Conservation (phyloP, 2,113 vertebrate species). For the Cinclus cinclus region DNA sequence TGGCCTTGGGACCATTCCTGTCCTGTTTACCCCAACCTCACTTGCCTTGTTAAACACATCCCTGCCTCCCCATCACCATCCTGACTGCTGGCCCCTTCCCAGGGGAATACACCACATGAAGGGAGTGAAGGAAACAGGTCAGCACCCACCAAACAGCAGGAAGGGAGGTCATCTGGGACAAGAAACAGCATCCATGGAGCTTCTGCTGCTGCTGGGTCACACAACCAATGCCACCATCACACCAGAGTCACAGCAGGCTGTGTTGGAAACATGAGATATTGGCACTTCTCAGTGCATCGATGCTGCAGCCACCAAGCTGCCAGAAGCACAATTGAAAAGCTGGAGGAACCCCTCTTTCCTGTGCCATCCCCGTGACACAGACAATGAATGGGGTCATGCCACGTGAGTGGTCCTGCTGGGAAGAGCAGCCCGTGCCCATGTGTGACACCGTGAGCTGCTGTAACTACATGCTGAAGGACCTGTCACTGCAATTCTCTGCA, state of each 20-base stretch:
- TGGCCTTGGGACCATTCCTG: not conserved
- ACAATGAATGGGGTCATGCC: not conserved
- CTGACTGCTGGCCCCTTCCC: not conserved
- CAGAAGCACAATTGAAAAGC: not conserved
- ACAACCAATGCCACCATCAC: not conserved
- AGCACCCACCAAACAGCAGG: not conserved
- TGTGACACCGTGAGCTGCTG: not conserved
- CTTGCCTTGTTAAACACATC: not conserved
- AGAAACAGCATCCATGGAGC: not conserved
- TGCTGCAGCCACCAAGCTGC: not conserved
- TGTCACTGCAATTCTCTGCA: not conserved
- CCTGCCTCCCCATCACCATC: rapidly evolving
- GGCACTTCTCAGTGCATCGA: rapidly evolving
- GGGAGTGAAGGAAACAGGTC: not conserved
- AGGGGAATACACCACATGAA: rapidly evolving
- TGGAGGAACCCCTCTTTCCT: not conserved
- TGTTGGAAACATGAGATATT: rapidly evolving
- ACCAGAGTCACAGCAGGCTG: not conserved
- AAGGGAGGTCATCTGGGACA: not conserved
- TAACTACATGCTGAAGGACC: rapidly evolving
- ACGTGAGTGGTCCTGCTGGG: rapidly evolving
- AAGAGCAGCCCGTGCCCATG: rapidly evolving
- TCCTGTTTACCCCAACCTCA: not conserved
- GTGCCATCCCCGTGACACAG: rapidly evolving
- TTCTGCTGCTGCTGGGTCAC: not conserved